phyloP scores from a whole-genome alignment of 2,113 vertebrate genomes.

The Xiphorhynchus elegans region DNA sequence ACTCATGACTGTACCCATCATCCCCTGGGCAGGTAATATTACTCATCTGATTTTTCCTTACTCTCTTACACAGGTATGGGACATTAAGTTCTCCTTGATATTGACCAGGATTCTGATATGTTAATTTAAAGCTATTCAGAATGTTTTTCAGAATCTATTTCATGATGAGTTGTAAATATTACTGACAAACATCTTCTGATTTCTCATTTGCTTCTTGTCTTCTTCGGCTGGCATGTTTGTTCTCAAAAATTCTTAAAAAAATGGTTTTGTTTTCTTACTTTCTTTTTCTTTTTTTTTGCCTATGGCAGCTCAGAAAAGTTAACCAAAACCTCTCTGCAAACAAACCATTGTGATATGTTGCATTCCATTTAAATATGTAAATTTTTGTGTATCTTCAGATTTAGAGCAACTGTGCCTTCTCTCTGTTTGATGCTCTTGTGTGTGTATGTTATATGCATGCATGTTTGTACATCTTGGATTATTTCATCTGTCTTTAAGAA shows the following conservation, averaged over 20 bases:
- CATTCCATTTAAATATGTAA: neutral
- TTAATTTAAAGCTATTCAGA: neutral
- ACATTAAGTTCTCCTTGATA: neutral
- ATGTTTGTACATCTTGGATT: neutral
- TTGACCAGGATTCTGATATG: neutral
- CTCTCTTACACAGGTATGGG: accelerated
- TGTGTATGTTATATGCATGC: neutral
- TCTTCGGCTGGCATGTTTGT: neutral
- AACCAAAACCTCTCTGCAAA: neutral
- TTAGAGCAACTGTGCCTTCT: neutral
- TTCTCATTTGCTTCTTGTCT: neutral
- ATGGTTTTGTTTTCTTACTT: neutral
- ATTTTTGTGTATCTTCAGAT: neutral
- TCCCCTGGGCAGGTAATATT: too few relatives aligned
- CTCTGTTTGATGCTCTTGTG: neutral
- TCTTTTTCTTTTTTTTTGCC: neutral
- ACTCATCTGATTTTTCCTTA: neutral
- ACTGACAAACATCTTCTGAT: neutral
- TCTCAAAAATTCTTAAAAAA: neutral
- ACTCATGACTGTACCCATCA: neutral
- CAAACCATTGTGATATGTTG: neutral
- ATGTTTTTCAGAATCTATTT: neutral
- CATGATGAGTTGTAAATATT: neutral
- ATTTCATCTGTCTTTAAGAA: neutral
- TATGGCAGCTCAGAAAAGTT: neutral